A percentile compares a stretch with the other conserved stretches of the same genome.
Evolutionary conservation across 2,113 vertebrate species (phyloP).

Genomic region (Ctenodactylus gundi): DNA sequence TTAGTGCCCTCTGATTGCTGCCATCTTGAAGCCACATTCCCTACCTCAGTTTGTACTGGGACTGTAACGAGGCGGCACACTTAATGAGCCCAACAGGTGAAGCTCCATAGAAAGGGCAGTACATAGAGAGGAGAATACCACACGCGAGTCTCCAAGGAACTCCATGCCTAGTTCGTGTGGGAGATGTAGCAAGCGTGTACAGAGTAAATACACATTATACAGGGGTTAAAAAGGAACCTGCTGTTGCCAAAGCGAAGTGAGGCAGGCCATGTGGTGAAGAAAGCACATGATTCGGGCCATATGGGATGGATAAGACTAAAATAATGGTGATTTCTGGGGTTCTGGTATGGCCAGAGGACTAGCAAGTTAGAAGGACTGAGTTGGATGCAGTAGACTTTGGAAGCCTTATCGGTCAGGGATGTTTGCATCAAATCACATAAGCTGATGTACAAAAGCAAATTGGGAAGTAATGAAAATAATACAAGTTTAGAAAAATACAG

Average conservation of each 20-base stretch:
- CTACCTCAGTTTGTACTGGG: background rate
- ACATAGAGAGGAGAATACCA: background rate
- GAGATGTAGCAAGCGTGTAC: background rate
- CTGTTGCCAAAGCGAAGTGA: background rate
- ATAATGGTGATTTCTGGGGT: background rate
- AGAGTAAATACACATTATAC: background rate
- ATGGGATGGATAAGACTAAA: background rate
- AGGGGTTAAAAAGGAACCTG: background rate
- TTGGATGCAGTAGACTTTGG: background rate
- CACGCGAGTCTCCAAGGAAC: background rate
- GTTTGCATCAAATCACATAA: background rate
- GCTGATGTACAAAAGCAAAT: background rate
- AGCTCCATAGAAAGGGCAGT: background rate
- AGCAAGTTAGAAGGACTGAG: background rate
- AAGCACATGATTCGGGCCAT: background rate
- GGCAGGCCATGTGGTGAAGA: background rate
- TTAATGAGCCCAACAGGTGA: background rate
- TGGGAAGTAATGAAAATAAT: background rate
- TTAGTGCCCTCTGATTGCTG: background rate
- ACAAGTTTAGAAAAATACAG: background rate
- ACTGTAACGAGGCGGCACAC: background rate
- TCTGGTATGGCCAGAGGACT: background rate
- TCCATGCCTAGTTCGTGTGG: background rate
- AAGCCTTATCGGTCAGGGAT: background rate
- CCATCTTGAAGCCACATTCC: conserved; percentile 16